Percentiles rank a stretch among this genome's conserved stretches.
phyloP scores from a whole-genome alignment of 2,113 vertebrate genomes.

The Melanocharis versteri region DNA sequence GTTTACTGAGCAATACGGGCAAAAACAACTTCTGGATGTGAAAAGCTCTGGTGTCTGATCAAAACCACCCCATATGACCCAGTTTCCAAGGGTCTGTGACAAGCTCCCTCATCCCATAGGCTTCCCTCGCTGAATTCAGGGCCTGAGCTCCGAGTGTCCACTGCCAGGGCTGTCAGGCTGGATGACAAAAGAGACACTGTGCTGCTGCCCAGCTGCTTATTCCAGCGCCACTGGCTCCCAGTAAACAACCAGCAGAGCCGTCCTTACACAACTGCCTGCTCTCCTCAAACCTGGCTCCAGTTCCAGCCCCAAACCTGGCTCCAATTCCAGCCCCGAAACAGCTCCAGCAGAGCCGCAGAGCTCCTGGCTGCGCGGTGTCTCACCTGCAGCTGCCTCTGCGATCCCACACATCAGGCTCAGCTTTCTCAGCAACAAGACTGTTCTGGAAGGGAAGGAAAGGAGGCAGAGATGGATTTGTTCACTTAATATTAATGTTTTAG shows the following conservation, averaged over 20 bases:
- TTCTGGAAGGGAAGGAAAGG: not conserved
- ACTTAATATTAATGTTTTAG: not conserved
- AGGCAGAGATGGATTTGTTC: not conserved
- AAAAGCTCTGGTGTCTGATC: conserved; percentile 10
- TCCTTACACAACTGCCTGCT: conserved; percentile 14
- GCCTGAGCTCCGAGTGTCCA: not conserved
- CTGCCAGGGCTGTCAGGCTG: not conserved
- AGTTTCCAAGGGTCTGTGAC: not conserved
- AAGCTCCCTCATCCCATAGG: not conserved
- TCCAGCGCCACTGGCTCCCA: not conserved
- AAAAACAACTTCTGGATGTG: not conserved
- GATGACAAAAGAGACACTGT: conserved; percentile 66
- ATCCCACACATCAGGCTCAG: not conserved
- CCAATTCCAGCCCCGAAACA: not conserved
- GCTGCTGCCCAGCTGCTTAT: conserved; percentile 41
- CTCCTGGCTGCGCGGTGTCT: not conserved
- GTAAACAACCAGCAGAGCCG: conserved; percentile 29
- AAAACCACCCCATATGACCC: not conserved
- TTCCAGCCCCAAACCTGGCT: not conserved
- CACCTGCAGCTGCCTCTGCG: not conserved
- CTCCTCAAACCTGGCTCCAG: not conserved
- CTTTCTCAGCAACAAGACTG: not conserved
- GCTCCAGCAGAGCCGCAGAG: not conserved
- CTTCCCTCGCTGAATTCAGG: not conserved
- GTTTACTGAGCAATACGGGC: not conserved